Percentiles rank a stretch among this genome's conserved stretches.
Evolutionary conservation across 2,113 vertebrate species (phyloP).

Genomic region (Platichthys stellatus): DNA sequence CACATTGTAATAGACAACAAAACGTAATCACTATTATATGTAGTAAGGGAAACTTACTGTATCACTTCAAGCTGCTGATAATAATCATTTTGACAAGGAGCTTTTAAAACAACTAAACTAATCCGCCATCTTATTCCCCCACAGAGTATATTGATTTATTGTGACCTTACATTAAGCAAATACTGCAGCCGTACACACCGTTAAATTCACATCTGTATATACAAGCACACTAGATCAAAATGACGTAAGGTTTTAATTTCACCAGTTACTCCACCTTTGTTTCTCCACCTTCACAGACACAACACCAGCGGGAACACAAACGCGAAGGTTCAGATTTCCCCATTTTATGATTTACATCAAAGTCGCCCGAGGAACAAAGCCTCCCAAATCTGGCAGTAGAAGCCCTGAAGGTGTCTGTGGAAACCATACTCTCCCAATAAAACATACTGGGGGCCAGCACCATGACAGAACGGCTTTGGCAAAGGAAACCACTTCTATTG

Average conservation of each 20-base stretch:
- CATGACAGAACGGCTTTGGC: slow-evolving; percentile 53
- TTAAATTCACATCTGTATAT: neutral
- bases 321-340: slow-evolving; percentile 51
- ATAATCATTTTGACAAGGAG: neutral
- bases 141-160: neutral
- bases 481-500: slow-evolving; percentile 66
- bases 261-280: slow-evolving; percentile 14
- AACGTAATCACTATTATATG: neutral
- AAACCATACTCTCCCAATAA: slow-evolving; percentile 49
- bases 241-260: neutral
- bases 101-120: neutral
- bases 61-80: neutral
- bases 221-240: neutral
- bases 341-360: slow-evolving; percentile 75
- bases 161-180: neutral
- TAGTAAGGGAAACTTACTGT: neutral
- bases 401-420: slow-evolving; percentile 55
- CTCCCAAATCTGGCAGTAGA: slow-evolving; percentile 44
- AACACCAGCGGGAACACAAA: slow-evolving; percentile 20
- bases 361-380: slow-evolving; percentile 64
- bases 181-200: neutral
- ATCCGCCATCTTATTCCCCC: neutral
- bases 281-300: slow-evolving; percentile 36
- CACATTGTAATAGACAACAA: neutral
- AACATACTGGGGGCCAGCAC: slow-evolving; percentile 36